Base-by-base conservation (phyloP, 2,888 invertebrate species). In the Brachylomia viminalis region DNA sequence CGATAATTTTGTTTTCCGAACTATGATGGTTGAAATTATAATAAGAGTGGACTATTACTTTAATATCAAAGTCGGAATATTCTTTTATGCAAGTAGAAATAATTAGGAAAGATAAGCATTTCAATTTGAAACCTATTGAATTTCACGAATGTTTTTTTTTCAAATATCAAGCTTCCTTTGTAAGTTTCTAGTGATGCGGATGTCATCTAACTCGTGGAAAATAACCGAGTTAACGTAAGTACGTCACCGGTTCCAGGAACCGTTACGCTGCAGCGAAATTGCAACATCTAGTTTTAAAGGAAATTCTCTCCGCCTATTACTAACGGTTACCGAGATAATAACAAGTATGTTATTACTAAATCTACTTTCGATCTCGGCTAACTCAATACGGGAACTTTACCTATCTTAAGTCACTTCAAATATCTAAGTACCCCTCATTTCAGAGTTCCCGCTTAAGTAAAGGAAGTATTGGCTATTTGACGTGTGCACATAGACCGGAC, bases 401-500 rank as follows among this genome's bases (percentile, higher is more conserved):
- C 72, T 79, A 79, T 72, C 75, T 82, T 75, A 78, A 77, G 74
- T 79, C 74, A 70, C 77, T 72, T 80, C 74, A 68, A 79, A 77
- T 80, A 72, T 54, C 68, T 77, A 73, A 69, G 79, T 75, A 78
- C 84, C 75, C 79, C 79, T 80, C 79, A 75, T 74, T 69, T 81
- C 49, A 75, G 30, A 79, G 72, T 86, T 75, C 80, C 77, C 83
- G 80, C 80, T 84, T 83, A 79, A 71, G 54, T 79, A 56, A 76
- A 80, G 86, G 86, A 87, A 87, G 82, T 87, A 87, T 89, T 76
- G 82, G 65, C 65, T 88, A 88, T 92, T 92, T 94, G 94, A 94
- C 91, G 93, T 91, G 91, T 92, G 91, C 91, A 90, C 91, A 90
- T 90, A 94, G 95, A 95, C 95, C 95, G 95, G 95, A 95, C 93